Conservation (phyloP, 2,797 vertebrate genomes). For the Urosaurus nigricauda region DNA sequence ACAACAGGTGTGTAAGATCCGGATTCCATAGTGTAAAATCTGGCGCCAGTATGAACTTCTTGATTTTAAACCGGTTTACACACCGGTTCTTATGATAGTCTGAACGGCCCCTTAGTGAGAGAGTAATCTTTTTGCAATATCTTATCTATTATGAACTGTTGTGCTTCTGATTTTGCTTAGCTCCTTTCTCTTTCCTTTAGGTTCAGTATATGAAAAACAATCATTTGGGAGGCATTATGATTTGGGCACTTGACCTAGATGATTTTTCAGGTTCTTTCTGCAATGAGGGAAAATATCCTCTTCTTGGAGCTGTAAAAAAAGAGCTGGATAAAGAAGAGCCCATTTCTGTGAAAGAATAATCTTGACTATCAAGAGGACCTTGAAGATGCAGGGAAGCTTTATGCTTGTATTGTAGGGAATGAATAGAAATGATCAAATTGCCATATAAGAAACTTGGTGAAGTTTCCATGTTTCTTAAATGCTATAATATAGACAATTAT, state of each 20-base stretch:
- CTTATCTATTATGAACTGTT: neutral
- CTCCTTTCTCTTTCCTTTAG: slow-evolving; percentile 24
- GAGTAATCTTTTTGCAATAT: neutral
- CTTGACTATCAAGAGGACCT: neutral
- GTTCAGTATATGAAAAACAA: slow-evolving; percentile 48
- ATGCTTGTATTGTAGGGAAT: neutral
- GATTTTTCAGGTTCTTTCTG: slow-evolving; percentile 56
- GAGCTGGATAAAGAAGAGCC: neutral
- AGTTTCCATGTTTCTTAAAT: neutral
- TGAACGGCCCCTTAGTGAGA: no score
- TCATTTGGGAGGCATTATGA: slow-evolving; percentile 43
- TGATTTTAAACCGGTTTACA: no score
- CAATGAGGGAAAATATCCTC: slow-evolving; percentile 36
- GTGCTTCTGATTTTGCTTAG: neutral
- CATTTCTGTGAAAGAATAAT: neutral
- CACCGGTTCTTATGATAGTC: no score
- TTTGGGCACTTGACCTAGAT: slow-evolving; percentile 48
- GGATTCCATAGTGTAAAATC: no score
- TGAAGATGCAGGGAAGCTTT: neutral
- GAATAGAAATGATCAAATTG: neutral
- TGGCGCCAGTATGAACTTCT: no score
- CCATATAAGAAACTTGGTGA: neutral
- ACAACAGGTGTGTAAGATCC: no score
- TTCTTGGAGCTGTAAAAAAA: slow-evolving; percentile 35
- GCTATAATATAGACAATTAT: neutral